Percentiles rank a stretch among this genome's conserved stretches.
phyloP scores from a whole-genome alignment of 2,888 invertebrate species.

The Kryphioiulus occultus region DNA sequence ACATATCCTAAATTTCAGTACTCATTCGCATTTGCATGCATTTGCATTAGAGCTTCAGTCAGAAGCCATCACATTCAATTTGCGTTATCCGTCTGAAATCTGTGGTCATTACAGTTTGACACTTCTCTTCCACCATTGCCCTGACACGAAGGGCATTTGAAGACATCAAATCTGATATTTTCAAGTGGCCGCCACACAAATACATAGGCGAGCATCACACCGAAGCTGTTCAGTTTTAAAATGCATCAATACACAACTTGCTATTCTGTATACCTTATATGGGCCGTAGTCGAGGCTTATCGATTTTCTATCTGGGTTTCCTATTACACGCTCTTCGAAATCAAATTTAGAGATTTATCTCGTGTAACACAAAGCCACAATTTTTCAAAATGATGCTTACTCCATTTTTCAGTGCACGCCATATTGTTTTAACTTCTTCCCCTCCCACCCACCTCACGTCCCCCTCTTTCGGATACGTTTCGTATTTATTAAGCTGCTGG shows the following conservation, averaged over 20 bases:
- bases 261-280: background rate
- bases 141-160: background rate
- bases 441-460: background rate
- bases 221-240: background rate
- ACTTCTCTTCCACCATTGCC: background rate
- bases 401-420: background rate
- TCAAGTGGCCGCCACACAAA: background rate
- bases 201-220: background rate
- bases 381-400: constrained; percentile 31
- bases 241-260: constrained; percentile 22
- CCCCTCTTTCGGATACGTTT: background rate
- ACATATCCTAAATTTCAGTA: background rate
- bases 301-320: constrained; percentile 26
- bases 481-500: background rate
- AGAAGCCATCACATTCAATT: constrained; percentile 20
- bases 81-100: background rate
- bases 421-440: background rate
- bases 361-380: constrained; percentile 35
- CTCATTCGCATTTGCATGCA: background rate
- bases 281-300: background rate
- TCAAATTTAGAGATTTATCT: constrained; percentile 35
- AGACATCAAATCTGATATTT: background rate
- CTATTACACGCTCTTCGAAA: constrained; percentile 25
- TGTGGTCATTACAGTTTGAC: constrained; percentile 12
- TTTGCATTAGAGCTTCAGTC: background rate